Base-by-base conservation (phyloP, 2,888 invertebrate genomes). In the Eupsilia transversa region DNA sequence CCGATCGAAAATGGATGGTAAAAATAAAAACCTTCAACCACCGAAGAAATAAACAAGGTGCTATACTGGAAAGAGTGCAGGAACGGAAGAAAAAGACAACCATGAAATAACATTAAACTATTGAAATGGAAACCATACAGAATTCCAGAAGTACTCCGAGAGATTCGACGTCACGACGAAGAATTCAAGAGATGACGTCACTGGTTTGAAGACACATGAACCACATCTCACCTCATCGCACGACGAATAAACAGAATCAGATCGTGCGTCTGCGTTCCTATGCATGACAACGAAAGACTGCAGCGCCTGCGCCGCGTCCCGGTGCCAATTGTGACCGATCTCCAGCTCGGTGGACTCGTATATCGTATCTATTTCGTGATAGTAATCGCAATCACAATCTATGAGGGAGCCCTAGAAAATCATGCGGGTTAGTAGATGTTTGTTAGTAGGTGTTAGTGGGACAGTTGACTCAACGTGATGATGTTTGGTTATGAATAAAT, bases 321-420 rank as follows among this genome's bases (percentile, higher is more conserved):
- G 91, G 77, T 91, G 88, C 91, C 91, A 93, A 60, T 88, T 78
- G 65, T 89, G 57, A 12, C 57, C 91, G 84, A 86, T 83, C 60
- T 94, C 92, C 46, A 89, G 82, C 79, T 95, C 95, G 0, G 90
- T 90, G 1, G 90, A 88, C 85, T 96, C 96, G 86, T 93, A 93
- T 89, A 96, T 96, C 1, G 96, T 94, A 65, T 94, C 94, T 80
- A 95, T 94, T 76, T 95, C 95, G 86, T 96, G 96, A 84, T 94
- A 90, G 85, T 90, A 92, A 67, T 94, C 94, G 54, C 79, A 33
- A 56, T 93, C 92, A 82, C 87, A 82, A 77, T 89, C 88, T 84
- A 91, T 60, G 38, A 83, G 17, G 60, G 76, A 87, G 23, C 81
- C 88, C 89, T 88, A 89, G 75, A 89, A 90, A 80, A 68, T 75